A percentile compares a stretch with the other conserved stretches of the same genome.
These are phyloP conservation scores for Dicaeum eximium DNA, from an alignment of 2,113 vertebrate species.

Conservation along the genomic window DNA sequence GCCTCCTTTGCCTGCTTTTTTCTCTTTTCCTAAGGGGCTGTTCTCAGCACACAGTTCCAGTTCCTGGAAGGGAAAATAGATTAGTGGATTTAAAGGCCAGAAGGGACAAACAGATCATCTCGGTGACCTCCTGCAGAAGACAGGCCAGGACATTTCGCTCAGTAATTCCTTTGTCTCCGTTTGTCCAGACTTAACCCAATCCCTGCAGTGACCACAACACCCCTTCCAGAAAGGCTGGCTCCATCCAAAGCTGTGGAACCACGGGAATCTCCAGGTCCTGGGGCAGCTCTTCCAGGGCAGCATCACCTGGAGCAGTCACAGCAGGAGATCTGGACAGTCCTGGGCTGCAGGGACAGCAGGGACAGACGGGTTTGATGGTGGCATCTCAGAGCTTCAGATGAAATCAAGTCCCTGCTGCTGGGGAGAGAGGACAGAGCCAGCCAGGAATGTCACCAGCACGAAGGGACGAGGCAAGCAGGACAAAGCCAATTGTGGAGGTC, in stretches of 20 bases:
- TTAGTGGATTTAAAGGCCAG: slow-evolving; percentile 61
- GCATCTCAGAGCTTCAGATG: background rate
- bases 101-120: slow-evolving; percentile 43
- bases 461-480: background rate
- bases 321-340: background rate
- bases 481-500: background rate
- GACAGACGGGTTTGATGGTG: background rate
- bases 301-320: background rate
- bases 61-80: slow-evolving; percentile 61
- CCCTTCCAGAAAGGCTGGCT: background rate
- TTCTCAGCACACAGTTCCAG: slow-evolving; percentile 40
- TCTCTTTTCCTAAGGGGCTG: background rate
- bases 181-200: slow-evolving; percentile 29
- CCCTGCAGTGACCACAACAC: background rate
- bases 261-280: fast-evolving
- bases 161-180: slow-evolving; percentile 14
- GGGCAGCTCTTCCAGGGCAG: background rate
- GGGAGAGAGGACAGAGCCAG: background rate
- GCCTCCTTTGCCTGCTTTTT: background rate
- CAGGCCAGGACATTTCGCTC: slow-evolving; percentile 24
- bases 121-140: slow-evolving; percentile 42
- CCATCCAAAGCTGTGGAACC: fast-evolving
- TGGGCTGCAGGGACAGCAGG: background rate
- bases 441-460: background rate
- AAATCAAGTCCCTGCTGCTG: background rate